Percentiles rank a stretch among this genome's conserved stretches.
Conservation (phyloP, 2,797 vertebrate genomes). For the Sparidentex hasta region DNA sequence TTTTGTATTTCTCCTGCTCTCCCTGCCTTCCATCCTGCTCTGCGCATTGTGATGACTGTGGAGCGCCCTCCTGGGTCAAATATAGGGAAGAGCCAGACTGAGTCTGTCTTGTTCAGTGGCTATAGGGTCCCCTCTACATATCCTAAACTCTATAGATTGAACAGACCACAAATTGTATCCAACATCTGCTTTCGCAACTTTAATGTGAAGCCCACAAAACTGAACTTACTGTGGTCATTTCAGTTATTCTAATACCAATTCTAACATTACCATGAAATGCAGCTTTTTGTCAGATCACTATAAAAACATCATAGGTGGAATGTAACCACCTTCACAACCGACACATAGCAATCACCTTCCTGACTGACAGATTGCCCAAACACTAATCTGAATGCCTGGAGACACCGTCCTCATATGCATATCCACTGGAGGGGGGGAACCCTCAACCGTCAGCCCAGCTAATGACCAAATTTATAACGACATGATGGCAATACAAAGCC, state of each 20-base stretch:
- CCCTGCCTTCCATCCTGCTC: conserved; percentile 47
- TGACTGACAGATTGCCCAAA: conserved; percentile 16
- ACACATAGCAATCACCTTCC: conserved; percentile 1
- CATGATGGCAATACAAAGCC: conserved; percentile 31
- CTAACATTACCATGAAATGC: conserved; percentile 21
- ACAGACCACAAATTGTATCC: conserved; percentile 25
- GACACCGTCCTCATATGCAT: conserved; percentile 20
- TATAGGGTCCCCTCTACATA: conserved; percentile 41
- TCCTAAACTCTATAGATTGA: conserved; percentile 28
- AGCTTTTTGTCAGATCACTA: background rate
- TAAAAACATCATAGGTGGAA: background rate
- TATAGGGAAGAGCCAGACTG: conserved; percentile 57
- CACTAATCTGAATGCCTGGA: conserved; percentile 27
- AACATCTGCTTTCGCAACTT: conserved; percentile 31
- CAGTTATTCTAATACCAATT: conserved; percentile 14
- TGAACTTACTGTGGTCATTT: conserved; percentile 10
- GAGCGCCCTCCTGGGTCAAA: conserved; percentile 70
- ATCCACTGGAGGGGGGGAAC: background rate
- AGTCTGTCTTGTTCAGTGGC: conserved; percentile 51
- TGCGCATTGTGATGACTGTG: conserved; percentile 43
- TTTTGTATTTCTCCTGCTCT: conserved; percentile 34
- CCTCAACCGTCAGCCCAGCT: background rate
- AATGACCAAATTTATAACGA: conserved; percentile 30
- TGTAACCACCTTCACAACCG: background rate
- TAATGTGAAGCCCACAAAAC: conserved; percentile 46